These are phyloP conservation scores for Argentina silus DNA, from an alignment of 2,797 vertebrate genomes.

Conservation along the genomic window DNA sequence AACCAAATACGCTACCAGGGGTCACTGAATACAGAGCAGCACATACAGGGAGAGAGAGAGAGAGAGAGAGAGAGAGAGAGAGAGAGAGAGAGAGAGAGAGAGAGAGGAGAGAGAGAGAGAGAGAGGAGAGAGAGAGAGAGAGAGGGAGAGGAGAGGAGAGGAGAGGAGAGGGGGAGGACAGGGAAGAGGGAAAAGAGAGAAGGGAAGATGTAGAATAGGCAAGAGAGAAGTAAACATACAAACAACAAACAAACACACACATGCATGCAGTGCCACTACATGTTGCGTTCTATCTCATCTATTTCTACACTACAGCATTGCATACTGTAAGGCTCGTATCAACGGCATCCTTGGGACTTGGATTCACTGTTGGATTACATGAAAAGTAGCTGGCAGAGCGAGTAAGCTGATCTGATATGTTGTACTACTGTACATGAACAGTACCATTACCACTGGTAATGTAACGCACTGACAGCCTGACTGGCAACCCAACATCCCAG, in stretches of 20 bases:
- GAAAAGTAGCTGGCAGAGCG: not conserved
- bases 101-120: slow-evolving; percentile 21
- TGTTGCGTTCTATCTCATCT: too few relatives aligned
- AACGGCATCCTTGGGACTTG: too few relatives aligned
- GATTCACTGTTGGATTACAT: not conserved
- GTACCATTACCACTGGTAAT: not conserved
- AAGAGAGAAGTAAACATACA: too few relatives aligned
- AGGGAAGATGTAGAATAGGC: too few relatives aligned
- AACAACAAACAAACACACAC: too few relatives aligned
- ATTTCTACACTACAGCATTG: too few relatives aligned
- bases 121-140: slow-evolving; percentile 29
- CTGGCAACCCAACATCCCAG: not conserved
- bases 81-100: slow-evolving; percentile 20
- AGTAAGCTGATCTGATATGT: not conserved
- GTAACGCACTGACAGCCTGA: too few relatives aligned
- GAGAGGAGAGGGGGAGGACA: slow-evolving; percentile 20
- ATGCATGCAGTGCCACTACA: too few relatives aligned
- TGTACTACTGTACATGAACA: too few relatives aligned
- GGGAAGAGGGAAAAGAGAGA: slow-evolving; percentile 43
- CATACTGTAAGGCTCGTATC: too few relatives aligned
- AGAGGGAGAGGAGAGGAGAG: slow-evolving; percentile 11
- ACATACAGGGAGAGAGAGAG: slow-evolving; percentile 44
- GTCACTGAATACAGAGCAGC: slow-evolving; percentile 55
- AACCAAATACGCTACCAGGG: slow-evolving; percentile 56
- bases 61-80: slow-evolving; percentile 6